These are phyloP conservation scores for Emydoidea blandingii DNA, from an alignment of 2,797 vertebrate genomes.

Conservation along the genomic window DNA sequence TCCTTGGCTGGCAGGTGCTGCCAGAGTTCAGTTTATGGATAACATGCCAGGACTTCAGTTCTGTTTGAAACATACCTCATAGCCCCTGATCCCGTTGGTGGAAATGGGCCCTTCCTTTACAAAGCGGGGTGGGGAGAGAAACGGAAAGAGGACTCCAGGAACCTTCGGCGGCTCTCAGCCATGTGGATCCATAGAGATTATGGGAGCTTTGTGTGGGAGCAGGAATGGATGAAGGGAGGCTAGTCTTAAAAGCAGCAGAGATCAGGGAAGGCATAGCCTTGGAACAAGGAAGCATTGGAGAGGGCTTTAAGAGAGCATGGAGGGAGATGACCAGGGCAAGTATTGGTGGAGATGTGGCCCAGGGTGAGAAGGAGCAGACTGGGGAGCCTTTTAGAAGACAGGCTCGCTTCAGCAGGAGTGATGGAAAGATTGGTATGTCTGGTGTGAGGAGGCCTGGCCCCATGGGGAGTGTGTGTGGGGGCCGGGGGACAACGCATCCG, in stretches of 20 bases:
- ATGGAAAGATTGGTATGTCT: neutral
- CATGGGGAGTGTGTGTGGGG: neutral
- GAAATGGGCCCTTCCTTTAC: neutral
- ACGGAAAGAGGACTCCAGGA: neutral
- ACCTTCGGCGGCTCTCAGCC: neutral
- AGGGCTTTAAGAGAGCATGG: rapidly evolving
- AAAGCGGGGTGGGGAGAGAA: neutral
- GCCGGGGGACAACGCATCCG: neutral
- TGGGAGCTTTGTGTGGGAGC: neutral
- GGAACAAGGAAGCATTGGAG: neutral
- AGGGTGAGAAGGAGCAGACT: neutral
- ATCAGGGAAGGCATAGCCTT: neutral
- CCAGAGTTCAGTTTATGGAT: neutral
- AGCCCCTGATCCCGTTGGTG: neutral
- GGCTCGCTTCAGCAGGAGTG: rapidly evolving
- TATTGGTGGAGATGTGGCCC: neutral
- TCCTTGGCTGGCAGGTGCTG: neutral
- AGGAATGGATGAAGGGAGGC: neutral
- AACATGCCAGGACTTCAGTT: neutral
- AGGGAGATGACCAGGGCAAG: neutral
- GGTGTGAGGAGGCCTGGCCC: neutral
- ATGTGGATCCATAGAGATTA: neutral
- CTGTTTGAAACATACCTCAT: neutral
- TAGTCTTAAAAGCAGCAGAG: neutral
- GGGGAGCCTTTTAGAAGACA: neutral